Conservation (phyloP, 2,888 invertebrate genomes). For the Ormia ochracea region DNA sequence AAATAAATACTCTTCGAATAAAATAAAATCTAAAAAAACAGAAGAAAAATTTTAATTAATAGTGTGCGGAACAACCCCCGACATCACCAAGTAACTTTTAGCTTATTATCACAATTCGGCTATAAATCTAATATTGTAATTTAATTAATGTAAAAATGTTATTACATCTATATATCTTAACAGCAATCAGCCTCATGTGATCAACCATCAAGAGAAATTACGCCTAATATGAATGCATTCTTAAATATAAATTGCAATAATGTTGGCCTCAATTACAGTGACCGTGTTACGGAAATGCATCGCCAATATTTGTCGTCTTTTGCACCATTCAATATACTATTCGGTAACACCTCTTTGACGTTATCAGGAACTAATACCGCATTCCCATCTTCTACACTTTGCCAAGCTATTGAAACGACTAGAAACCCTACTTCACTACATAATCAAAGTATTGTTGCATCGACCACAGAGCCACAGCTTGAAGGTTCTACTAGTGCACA, state of each 20-base stretch:
- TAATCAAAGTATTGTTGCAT: background rate
- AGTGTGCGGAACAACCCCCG: too few relatives aligned
- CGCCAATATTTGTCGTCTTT: constrained; percentile 75
- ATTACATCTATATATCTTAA: constrained; percentile 26
- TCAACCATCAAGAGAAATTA: constrained; percentile 14
- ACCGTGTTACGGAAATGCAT: constrained; percentile 75
- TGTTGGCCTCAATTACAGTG: constrained; percentile 72
- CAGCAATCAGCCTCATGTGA: constrained; percentile 25
- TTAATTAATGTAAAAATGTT: background rate
- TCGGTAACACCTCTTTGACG: constrained; percentile 64
- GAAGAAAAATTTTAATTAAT: too few relatives aligned
- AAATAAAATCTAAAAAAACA: too few relatives aligned
- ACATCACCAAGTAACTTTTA: too few relatives aligned
- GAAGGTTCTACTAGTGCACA: constrained; percentile 59
- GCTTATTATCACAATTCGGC: too few relatives aligned
- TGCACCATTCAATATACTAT: constrained; percentile 75
- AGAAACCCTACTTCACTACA: background rate
- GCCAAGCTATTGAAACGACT: constrained; percentile 29
- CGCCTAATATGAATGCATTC: constrained; percentile 28
- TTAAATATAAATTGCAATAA: constrained; percentile 48
- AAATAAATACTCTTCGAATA: too few relatives aligned
- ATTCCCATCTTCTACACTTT: constrained; percentile 35
- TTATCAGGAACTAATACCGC: background rate
- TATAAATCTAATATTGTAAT: too few relatives aligned
- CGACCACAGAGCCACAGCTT: constrained; percentile 43